These are phyloP conservation scores for Siphamia tubifer DNA, from an alignment of 2,113 vertebrate species.

Conservation along the genomic window DNA sequence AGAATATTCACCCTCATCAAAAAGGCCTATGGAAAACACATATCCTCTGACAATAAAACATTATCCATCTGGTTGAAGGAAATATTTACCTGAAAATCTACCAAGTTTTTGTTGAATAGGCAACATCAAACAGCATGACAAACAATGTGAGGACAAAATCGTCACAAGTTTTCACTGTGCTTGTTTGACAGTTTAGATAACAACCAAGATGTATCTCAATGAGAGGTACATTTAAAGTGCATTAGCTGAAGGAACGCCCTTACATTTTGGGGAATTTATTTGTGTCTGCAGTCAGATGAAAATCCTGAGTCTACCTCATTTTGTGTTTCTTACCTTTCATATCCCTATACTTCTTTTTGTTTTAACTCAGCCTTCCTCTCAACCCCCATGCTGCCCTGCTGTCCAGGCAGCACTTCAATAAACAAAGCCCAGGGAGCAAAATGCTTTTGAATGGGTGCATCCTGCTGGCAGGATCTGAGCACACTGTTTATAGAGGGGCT, in stretches of 20 bases:
- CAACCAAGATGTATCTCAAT: too few species aligned
- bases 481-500: slow-evolving; percentile 74
- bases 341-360: background rate
- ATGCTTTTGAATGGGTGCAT: slow-evolving; percentile 63
- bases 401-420: slow-evolving; percentile 68
- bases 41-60: slow-evolving; percentile 14
- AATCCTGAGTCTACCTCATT: background rate
- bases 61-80: slow-evolving; percentile 12
- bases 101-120: background rate
- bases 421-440: slow-evolving; percentile 69
- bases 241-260: background rate
- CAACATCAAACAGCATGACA: background rate
- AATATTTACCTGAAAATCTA: slow-evolving; percentile 47
- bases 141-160: background rate
- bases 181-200: background rate
- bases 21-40: slow-evolving; percentile 46
- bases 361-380: background rate
- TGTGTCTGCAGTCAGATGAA: background rate
- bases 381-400: slow-evolving; percentile 32
- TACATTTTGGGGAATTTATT: background rate
- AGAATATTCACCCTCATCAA: slow-evolving; percentile 15
- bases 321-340: background rate
- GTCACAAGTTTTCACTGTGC: background rate
- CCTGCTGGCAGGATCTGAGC: slow-evolving; percentile 78
- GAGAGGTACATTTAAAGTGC: background rate